Evolutionary conservation across 2,888 invertebrate genomes (phyloP).

Genomic region (Odontocerum albicorne): DNA sequence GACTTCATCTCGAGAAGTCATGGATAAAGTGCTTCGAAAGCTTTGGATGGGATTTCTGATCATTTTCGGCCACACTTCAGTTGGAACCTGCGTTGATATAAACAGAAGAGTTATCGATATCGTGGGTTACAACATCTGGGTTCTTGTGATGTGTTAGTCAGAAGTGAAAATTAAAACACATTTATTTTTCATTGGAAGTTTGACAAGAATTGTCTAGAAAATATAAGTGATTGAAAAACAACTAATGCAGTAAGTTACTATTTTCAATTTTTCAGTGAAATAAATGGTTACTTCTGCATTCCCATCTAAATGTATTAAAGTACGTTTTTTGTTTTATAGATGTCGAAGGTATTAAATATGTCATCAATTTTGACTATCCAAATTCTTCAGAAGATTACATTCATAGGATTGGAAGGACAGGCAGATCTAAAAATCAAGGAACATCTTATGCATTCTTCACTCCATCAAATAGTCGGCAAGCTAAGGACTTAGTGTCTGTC

Average conservation of each 20-base stretch:
- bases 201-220: constrained; percentile 22
- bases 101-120: constrained; percentile 17
- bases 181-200: constrained; percentile 2
- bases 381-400: constrained; percentile 95
- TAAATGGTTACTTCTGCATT: neutral
- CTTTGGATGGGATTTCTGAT: constrained; percentile 28
- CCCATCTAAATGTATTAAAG: neutral
- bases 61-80: constrained; percentile 28
- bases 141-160: constrained; percentile 33
- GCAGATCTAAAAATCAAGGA: constrained; percentile 82
- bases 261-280: constrained; percentile 9
- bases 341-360: constrained; percentile 95
- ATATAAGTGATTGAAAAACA: constrained; percentile 8
- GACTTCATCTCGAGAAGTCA: too few relatives aligned
- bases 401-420: constrained; percentile 93
- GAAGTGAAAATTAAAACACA: constrained; percentile 2
- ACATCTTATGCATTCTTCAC: constrained; percentile 97
- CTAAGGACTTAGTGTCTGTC: constrained; percentile 85
- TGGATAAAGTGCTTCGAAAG: too few relatives aligned
- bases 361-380: constrained; percentile 96
- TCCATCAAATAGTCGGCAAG: constrained; percentile 83
- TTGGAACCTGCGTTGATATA: constrained; percentile 33
- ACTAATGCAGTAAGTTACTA: constrained; percentile 8
- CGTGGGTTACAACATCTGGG: constrained; percentile 33
- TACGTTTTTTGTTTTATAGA: constrained; percentile 60